phyloP scores from a whole-genome alignment of 2,888 invertebrate genomes.

The Amblyjoppa proteus region DNA sequence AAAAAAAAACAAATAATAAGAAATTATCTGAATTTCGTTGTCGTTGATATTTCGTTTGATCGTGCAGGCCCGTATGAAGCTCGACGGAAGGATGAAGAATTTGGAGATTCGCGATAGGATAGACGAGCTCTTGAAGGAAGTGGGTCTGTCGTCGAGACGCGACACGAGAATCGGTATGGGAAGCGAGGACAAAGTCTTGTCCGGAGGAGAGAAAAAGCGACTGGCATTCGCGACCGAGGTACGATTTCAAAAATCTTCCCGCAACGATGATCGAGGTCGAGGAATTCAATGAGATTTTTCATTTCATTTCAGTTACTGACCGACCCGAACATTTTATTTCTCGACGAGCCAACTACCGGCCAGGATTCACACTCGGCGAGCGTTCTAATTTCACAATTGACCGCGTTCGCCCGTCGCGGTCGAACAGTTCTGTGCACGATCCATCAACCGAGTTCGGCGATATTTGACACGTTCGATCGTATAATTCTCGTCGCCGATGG shows the following conservation, averaged over 20 bases:
- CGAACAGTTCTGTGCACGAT: slow-evolving; percentile 97
- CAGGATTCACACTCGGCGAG: slow-evolving; percentile 96
- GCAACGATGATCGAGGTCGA: neutral
- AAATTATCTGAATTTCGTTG: neutral
- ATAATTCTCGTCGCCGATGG: slow-evolving; percentile 94
- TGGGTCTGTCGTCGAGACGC: slow-evolving; percentile 90
- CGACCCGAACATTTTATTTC: slow-evolving; percentile 96
- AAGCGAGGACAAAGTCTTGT: slow-evolving; percentile 92
- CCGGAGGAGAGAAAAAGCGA: slow-evolving; percentile 97
- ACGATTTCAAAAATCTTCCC: slow-evolving; percentile 43
- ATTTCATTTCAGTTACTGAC: slow-evolving; percentile 89
- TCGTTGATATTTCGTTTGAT: neutral
- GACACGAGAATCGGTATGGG: slow-evolving; percentile 92
- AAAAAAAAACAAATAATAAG: neutral
- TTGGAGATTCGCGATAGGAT: slow-evolving; percentile 89
- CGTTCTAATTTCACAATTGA: slow-evolving; percentile 91
- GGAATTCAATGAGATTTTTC: slow-evolving; percentile 8
- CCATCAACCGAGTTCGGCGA: slow-evolving; percentile 96
- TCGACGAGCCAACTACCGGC: slow-evolving; percentile 98
- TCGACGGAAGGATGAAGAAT: slow-evolving; percentile 89
- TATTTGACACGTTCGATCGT: slow-evolving; percentile 93
- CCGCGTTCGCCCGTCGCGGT: slow-evolving; percentile 90
- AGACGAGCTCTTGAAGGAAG: slow-evolving; percentile 89
- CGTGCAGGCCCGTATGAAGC: slow-evolving; percentile 90
- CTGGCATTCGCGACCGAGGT: slow-evolving; percentile 97